Evolutionary conservation across 30 jellyfish, hydroid and myxozoan genomes (phyloP), one percentile per base, ranked within the genome.

Genomic region (Turritopsis rubra): DNA sequence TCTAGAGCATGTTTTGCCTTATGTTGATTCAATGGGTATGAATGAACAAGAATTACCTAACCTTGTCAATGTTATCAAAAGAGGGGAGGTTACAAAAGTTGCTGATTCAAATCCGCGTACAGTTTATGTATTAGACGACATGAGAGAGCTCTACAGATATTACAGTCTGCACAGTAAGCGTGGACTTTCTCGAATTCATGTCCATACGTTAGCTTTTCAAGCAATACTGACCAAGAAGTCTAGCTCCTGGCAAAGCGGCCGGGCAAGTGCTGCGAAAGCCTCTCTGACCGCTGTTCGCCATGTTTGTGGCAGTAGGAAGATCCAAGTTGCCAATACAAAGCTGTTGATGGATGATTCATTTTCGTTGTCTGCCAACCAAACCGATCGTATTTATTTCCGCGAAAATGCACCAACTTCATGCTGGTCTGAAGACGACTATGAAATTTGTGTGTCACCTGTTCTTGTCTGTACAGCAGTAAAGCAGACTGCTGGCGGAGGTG

Each of bases 401-500:
- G 89, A 90, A 24, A 86, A 81, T 52, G 65, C 75, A 24, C 97
- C 97, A 17, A 91, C 87, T 7, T 91, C 97, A 0, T 91, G 97
- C 75, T 91, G 97, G 97, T 88, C 84, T 73, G 97, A 91, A 66
- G 68, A 73, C 60, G 96, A 91, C 70, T 87, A 91, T 80, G 96
- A 91, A 68, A 80, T 91, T 19, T 91, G 97, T 74, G 73, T 91
- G 71, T 96, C 97, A 24, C 97, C 97, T 9, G 97, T 91, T 28
- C 88, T 91, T 26, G 96, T 91, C 20, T 91, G 97, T 87, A 91
- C 97, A 0, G 88, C 84, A 18, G 95, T 91, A n/a, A 79, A 81
- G 29, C 97, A 91, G 89, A 91, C 97, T 1, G 97, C 81, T 25
- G 97, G 97, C 0, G 97, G 97, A 5, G 97, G 97, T 1, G 97